These are phyloP conservation scores for Palythoa caribaeorum DNA, from an alignment of 92 coral and sea anemone species.

Conservation along the genomic window DNA sequence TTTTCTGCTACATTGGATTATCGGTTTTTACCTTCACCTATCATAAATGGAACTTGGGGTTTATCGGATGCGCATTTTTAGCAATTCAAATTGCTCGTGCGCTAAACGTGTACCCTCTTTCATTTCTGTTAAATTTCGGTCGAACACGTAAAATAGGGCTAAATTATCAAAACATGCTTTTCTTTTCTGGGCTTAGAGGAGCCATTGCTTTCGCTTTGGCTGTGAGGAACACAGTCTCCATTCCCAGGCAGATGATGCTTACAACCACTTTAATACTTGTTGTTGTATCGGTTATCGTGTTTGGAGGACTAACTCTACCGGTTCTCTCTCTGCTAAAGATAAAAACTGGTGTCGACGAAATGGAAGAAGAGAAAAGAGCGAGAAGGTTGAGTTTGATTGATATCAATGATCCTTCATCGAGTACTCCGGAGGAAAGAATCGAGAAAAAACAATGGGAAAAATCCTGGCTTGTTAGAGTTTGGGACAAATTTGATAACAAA, in stretches of 20 bases:
- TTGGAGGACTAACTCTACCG: slow-evolving; percentile 91
- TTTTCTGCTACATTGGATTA: slow-evolving; percentile 94
- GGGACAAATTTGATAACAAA: slow-evolving; percentile 93
- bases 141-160: slow-evolving; percentile 90
- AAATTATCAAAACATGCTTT: slow-evolving; percentile 96
- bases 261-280: slow-evolving; percentile 94
- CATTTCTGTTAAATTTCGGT: slow-evolving; percentile 86
- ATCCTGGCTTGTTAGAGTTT: slow-evolving; percentile 95
- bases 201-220: slow-evolving; percentile 99
- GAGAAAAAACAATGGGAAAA: slow-evolving; percentile 96
- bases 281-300: slow-evolving; percentile 92
- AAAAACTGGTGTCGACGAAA: slow-evolving; percentile 91
- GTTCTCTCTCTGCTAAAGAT: slow-evolving; percentile 84
- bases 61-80: slow-evolving; percentile 92
- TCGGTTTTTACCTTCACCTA: slow-evolving; percentile 95
- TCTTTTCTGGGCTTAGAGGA: slow-evolving; percentile 97
- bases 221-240: slow-evolving; percentile 95
- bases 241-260: slow-evolving; percentile 98
- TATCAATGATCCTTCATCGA: slow-evolving; percentile 93
- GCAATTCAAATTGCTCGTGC: slow-evolving; percentile 87
- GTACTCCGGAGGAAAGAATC: slow-evolving; percentile 93
- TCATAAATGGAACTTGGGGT: slow-evolving; percentile 94
- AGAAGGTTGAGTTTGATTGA: slow-evolving; percentile 92
- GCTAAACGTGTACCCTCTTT: slow-evolving; percentile 87
- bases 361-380: slow-evolving; percentile 90